Conservation (phyloP, 2,888 invertebrate genomes). For the Altica lythri region DNA sequence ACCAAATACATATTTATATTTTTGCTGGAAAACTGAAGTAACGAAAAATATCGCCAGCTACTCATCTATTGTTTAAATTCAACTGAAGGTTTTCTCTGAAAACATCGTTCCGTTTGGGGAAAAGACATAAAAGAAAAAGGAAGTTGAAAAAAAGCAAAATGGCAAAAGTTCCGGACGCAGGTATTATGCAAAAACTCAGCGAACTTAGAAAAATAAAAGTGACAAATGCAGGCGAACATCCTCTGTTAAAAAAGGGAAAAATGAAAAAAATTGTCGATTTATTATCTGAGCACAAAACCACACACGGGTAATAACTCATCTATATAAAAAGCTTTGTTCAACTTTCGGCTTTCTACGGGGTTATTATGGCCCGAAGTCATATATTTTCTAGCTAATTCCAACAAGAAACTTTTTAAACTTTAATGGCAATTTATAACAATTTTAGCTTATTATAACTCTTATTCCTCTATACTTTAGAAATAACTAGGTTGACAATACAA, state of each 20-base stretch:
- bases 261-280: conserved; percentile 48
- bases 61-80: neutral
- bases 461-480: too few species aligned
- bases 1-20: too few species aligned
- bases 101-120: too few species aligned
- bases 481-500: too few species aligned
- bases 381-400: conserved; percentile 22
- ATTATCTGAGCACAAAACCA: conserved; percentile 49
- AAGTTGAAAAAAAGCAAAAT: conserved; percentile 7
- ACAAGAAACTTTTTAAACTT: conserved; percentile 12
- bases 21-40: too few species aligned
- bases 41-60: too few species aligned
- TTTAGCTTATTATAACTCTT: too few species aligned
- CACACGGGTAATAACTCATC: conserved; percentile 37
- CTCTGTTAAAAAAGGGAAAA: conserved; percentile 22
- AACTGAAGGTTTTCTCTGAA: neutral
- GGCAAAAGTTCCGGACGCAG: conserved; percentile 28
- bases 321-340: conserved; percentile 34
- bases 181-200: conserved; percentile 38
- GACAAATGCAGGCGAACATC: conserved; percentile 50
- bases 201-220: conserved; percentile 46
- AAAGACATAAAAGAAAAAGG: too few species aligned
- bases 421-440: neutral
- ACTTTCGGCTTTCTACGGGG: conserved; percentile 22
- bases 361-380: conserved; percentile 15